Percentiles rank a stretch among this genome's conserved stretches.
phyloP scores from a whole-genome alignment of 2,797 vertebrate species.

The Sarcoramphus papa region DNA sequence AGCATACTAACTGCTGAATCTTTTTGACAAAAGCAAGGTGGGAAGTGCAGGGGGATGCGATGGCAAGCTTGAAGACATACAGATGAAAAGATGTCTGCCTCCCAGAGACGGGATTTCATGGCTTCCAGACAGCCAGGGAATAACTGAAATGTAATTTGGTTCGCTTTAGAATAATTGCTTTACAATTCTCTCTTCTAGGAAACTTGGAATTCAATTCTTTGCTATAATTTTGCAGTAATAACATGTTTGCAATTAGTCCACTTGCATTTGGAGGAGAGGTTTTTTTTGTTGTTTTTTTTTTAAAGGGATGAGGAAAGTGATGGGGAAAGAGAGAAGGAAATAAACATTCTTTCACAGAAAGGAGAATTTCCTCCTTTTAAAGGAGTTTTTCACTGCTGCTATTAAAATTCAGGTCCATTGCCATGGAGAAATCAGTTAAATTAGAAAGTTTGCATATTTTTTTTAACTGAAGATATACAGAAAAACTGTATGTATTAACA shows the following conservation, averaged over 20 bases:
- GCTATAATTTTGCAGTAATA: not conserved
- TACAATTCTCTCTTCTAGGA: not conserved
- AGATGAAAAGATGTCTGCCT: not conserved
- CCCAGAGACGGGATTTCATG: not conserved
- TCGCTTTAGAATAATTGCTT: not conserved
- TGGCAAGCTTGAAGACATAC: not conserved
- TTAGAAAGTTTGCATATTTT: not conserved
- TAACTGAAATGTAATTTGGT: not conserved
- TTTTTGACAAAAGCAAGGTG: not conserved
- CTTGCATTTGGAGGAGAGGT: not conserved
- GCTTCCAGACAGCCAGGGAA: not conserved
- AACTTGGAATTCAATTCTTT: not conserved
- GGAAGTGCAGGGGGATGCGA: not conserved
- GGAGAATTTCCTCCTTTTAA: not conserved
- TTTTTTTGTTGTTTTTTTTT: not conserved
- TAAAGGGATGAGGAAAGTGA: not conserved
- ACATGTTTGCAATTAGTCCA: not conserved
- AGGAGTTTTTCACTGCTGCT: not conserved
- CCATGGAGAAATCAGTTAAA: not conserved
- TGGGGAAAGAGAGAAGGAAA: not conserved
- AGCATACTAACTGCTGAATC: not conserved
- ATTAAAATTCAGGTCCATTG: not conserved
- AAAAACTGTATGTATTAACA: not conserved
- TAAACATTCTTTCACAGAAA: not conserved
- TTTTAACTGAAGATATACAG: not conserved